phyloP scores from a whole-genome alignment of 2,888 invertebrate genomes.

The Plebejus anna region DNA sequence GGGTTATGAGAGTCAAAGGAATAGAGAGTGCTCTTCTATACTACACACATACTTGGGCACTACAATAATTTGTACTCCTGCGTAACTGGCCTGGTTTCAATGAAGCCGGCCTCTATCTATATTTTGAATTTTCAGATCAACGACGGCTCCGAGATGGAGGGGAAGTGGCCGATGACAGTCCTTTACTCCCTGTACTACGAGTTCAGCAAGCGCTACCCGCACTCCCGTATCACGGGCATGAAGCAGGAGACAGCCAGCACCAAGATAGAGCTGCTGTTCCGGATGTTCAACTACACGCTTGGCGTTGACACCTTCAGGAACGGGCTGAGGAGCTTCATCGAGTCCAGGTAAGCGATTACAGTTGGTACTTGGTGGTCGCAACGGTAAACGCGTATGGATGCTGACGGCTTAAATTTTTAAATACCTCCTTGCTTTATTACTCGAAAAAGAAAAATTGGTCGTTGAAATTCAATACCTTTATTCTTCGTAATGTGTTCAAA shows the following conservation, averaged over 20 bases:
- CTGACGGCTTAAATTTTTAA: too few species aligned
- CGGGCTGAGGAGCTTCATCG: constrained; percentile 85
- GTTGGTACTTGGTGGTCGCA: too few species aligned
- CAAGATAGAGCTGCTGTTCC: constrained; percentile 88
- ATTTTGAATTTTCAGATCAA: constrained; percentile 73
- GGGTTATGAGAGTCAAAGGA: too few species aligned
- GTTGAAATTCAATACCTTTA: too few species aligned
- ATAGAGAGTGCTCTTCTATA: too few species aligned
- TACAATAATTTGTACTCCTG: too few species aligned
- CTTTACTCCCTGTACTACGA: constrained; percentile 89
- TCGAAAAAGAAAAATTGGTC: background rate
- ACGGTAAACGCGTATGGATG: too few species aligned
- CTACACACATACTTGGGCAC: too few species aligned
- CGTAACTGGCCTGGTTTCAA: too few species aligned
- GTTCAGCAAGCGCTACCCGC: constrained; percentile 88
- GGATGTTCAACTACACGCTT: constrained; percentile 94
- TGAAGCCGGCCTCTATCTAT: too few species aligned
- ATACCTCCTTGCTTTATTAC: too few species aligned
- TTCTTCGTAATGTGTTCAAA: too few species aligned
- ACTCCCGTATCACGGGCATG: constrained; percentile 87
- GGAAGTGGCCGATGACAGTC: constrained; percentile 89
- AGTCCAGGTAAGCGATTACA: constrained; percentile 36
- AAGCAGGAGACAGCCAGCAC: constrained; percentile 86
- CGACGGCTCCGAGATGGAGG: constrained; percentile 85
- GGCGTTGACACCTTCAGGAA: constrained; percentile 87